phyloP scores from a whole-genome alignment of 1,140 invertebrate species.

The Oreohelix idahoensis region DNA sequence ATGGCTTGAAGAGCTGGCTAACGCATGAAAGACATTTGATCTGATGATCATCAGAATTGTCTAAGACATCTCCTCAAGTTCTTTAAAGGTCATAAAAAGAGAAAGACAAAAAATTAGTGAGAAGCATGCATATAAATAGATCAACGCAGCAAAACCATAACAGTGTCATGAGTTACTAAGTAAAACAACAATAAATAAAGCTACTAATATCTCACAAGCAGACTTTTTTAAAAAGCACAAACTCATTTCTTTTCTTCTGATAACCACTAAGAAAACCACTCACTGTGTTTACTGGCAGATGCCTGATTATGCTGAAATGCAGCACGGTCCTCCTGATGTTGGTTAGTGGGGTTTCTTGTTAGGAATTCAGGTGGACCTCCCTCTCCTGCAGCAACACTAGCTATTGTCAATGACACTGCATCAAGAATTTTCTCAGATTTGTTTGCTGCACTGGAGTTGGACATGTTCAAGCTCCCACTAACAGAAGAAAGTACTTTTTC shows the following conservation, averaged over 20 bases:
- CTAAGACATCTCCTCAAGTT: too few relatives aligned
- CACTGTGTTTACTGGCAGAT: slow-evolving; percentile 27
- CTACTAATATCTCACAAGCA: too few relatives aligned
- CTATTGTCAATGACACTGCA: slow-evolving; percentile 33
- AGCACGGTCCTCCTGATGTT: background rate
- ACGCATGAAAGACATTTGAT: too few relatives aligned
- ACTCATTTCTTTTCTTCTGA: background rate
- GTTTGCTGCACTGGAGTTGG: background rate
- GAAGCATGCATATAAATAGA: too few relatives aligned
- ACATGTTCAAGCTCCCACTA: background rate
- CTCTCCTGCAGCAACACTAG: slow-evolving; percentile 35
- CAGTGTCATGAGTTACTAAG: too few relatives aligned
- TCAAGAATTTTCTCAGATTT: slow-evolving; percentile 21
- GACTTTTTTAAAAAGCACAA: too few relatives aligned
- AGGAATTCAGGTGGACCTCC: slow-evolving; percentile 27
- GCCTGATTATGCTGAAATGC: slow-evolving; percentile 13
- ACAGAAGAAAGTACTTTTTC: background rate
- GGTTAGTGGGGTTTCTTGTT: background rate
- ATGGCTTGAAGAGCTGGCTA: too few relatives aligned
- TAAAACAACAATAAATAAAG: too few relatives aligned
- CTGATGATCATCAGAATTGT: too few relatives aligned
- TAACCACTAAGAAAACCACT: background rate
- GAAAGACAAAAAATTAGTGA: too few relatives aligned
- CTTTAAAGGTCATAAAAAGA: too few relatives aligned
- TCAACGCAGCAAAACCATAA: too few relatives aligned